phyloP scores from a whole-genome alignment of 2,888 invertebrate species.

The Embidobia sp. region DNA sequence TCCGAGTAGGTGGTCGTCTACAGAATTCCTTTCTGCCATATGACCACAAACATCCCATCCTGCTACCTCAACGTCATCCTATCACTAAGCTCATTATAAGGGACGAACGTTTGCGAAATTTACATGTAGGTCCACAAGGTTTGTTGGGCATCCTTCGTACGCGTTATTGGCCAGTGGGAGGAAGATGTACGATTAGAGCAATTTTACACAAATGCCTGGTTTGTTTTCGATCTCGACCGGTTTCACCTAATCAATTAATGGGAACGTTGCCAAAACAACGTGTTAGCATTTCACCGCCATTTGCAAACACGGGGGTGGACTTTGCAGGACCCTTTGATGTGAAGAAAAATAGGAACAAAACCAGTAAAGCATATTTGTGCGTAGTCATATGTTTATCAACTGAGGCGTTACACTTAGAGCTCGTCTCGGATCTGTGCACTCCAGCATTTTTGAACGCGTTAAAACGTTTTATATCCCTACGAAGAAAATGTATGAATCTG shows the following conservation, averaged over 20 bases:
- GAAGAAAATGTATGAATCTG: slow-evolving; percentile 30
- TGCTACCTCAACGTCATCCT: slow-evolving; percentile 21
- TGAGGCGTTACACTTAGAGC: not conserved
- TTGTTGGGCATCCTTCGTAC: slow-evolving; percentile 32
- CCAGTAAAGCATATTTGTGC: slow-evolving; percentile 21
- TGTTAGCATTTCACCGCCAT: not conserved
- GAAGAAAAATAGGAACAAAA: not conserved
- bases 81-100: slow-evolving; percentile 22
- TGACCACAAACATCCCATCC: not conserved
- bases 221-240: not conserved
- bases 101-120: slow-evolving; percentile 19
- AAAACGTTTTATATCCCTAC: slow-evolving; percentile 62
- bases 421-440: not conserved
- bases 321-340: slow-evolving; percentile 22
- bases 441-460: slow-evolving; percentile 58
- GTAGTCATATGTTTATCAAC: not conserved
- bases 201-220: not conserved
- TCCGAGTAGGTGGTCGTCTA: slow-evolving; percentile 1
- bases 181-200: slow-evolving; percentile 17
- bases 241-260: not conserved
- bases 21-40: not conserved
- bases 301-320: slow-evolving; percentile 43
- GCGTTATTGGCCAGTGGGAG: slow-evolving; percentile 53
- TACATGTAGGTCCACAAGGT: slow-evolving; percentile 15
- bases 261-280: not conserved